Conservation (phyloP, 1,140 invertebrate genomes). For the Drosophila bipectinata region DNA sequence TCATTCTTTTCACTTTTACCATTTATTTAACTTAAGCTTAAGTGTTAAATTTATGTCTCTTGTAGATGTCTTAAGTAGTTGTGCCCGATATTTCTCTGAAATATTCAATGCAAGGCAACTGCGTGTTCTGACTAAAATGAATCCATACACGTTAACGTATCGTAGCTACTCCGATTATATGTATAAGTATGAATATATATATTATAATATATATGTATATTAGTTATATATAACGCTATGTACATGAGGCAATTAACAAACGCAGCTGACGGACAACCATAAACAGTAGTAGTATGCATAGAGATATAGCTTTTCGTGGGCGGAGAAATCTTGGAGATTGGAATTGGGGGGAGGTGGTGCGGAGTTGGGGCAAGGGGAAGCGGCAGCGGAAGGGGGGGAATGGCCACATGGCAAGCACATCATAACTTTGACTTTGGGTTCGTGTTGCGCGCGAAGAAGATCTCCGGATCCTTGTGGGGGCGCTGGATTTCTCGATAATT, state of each 20-base stretch:
- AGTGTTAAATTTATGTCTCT: constrained; percentile 38
- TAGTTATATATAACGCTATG: constrained; percentile 59
- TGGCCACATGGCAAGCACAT: constrained; percentile 39
- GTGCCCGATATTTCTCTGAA: constrained; percentile 68
- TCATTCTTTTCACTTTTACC: neutral
- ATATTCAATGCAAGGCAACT: constrained; percentile 77
- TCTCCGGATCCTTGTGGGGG: constrained; percentile 78
- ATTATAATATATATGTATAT: constrained; percentile 33
- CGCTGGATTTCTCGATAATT: constrained; percentile 83
- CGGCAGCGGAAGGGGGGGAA: constrained; percentile 7
- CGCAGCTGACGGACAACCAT: constrained; percentile 70
- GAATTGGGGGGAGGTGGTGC: neutral
- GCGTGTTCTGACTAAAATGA: constrained; percentile 68
- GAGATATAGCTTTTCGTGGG: constrained; percentile 6
- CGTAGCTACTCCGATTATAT: constrained; percentile 41
- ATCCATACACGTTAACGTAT: constrained; percentile 33
- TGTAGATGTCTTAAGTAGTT: constrained; percentile 57
- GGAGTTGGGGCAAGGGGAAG: constrained; percentile 10
- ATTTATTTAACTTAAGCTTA: constrained; percentile 27
- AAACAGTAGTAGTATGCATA: constrained; percentile 23
- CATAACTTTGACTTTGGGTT: constrained; percentile 83
- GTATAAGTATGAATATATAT: constrained; percentile 28
- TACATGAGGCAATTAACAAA: constrained; percentile 68
- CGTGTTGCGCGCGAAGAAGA: constrained; percentile 82
- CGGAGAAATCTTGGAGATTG: constrained; percentile 18